Conservation (phyloP, 2,797 vertebrate genomes). For the Bufotes viridis region DNA sequence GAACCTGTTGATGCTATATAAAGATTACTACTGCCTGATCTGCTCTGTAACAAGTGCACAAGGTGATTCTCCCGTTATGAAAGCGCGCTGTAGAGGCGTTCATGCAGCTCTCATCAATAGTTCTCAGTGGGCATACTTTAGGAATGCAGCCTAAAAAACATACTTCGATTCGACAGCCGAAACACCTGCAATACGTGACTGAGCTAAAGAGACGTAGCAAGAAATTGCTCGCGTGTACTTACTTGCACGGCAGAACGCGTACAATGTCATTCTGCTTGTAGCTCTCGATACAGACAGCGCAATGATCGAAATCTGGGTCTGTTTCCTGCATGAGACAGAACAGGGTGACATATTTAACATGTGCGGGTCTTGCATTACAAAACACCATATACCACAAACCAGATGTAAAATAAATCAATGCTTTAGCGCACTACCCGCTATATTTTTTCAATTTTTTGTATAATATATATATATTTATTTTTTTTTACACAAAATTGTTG, state of each 20-base stretch:
- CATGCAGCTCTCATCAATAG: neutral
- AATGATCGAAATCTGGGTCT: slow-evolving; percentile 96
- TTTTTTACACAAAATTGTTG: too few species aligned
- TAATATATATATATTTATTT: too few species aligned
- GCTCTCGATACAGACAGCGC: slow-evolving; percentile 95
- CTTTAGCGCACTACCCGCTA: neutral
- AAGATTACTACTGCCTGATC: too few species aligned
- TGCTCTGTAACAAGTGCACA: too few species aligned
- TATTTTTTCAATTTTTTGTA: neutral
- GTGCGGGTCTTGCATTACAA: neutral
- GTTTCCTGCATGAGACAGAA: slow-evolving; percentile 84
- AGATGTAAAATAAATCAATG: neutral
- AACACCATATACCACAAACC: neutral
- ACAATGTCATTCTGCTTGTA: slow-evolving; percentile 97
- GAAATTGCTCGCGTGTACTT: slow-evolving; percentile 67
- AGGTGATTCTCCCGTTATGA: neutral
- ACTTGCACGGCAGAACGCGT: slow-evolving; percentile 98
- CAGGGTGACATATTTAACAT: neutral
- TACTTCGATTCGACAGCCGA: neutral
- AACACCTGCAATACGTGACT: neutral
- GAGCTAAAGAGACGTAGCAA: neutral
- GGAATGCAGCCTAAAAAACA: neutral
- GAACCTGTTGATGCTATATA: too few species aligned
- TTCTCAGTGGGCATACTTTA: neutral
- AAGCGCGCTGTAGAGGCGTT: neutral